Percentiles rank a stretch among this genome's conserved stretches.
Conservation (phyloP, 2,113 vertebrate genomes). For the Macheiramphus alcinus region DNA sequence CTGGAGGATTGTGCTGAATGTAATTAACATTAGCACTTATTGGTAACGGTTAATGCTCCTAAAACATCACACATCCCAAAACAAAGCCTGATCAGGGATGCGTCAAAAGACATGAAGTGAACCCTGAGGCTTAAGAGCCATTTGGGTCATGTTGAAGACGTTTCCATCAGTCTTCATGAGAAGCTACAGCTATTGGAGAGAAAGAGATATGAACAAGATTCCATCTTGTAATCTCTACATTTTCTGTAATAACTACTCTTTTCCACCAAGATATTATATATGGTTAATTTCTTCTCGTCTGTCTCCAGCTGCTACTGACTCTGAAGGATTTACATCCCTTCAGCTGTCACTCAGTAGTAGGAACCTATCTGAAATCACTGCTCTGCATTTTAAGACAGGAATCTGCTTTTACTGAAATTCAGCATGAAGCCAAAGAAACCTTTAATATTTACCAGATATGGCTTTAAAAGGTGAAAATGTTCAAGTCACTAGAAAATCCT, state of each 20-base stretch:
- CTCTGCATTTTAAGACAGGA: background rate
- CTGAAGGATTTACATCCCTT: background rate
- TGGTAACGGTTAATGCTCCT: conserved; percentile 28
- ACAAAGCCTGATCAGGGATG: conserved; percentile 15
- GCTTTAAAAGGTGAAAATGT: background rate
- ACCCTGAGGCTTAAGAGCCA: background rate
- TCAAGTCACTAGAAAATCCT: background rate
- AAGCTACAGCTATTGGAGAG: background rate
- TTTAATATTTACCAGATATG: background rate
- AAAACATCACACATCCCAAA: conserved; percentile 13
- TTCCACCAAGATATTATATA: background rate
- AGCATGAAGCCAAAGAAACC: background rate
- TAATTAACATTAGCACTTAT: conserved; percentile 47
- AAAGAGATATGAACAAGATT: background rate
- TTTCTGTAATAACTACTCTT: background rate
- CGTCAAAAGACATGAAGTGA: conserved; percentile 1
- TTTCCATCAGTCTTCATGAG: background rate
- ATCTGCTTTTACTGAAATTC: background rate
- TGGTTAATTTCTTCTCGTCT: background rate
- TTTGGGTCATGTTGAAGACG: background rate
- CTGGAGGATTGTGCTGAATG: conserved; percentile 40
- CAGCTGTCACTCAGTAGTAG: background rate
- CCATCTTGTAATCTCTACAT: background rate
- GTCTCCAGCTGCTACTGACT: background rate
- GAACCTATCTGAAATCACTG: background rate